phyloP scores from a whole-genome alignment of 2,797 vertebrate genomes.

The Melopsittacus undulatus region DNA sequence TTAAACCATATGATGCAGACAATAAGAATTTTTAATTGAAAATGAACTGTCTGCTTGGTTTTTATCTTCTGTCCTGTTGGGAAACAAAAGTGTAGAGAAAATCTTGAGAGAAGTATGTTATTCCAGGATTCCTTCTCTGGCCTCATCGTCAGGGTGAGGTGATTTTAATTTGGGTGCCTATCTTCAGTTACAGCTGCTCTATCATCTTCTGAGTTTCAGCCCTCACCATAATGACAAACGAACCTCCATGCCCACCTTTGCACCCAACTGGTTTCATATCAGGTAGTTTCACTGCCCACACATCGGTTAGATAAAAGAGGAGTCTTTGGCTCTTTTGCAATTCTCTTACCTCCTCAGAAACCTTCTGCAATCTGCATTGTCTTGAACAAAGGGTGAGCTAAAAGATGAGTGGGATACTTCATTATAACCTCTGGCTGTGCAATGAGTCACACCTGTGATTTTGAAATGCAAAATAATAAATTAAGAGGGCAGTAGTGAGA shows the following conservation, averaged over 20 bases:
- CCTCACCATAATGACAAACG: conserved; percentile 44
- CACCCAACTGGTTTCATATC: conserved; percentile 47
- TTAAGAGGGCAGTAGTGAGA: conserved; percentile 63
- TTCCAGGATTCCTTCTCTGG: not conserved
- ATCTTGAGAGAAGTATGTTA: not conserved
- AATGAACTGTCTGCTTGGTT: not conserved
- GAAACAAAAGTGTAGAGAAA: not conserved
- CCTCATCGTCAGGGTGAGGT: not conserved
- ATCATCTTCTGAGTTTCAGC: conserved; percentile 31
- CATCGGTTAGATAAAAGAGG: conserved; percentile 43
- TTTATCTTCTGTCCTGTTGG: not conserved
- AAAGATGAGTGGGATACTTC: conserved; percentile 69
- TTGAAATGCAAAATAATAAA: conserved; percentile 66
- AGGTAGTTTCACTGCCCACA: conserved; percentile 62
- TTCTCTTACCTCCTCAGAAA: conserved; percentile 55
- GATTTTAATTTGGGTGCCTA: not conserved
- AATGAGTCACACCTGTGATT: conserved; percentile 65
- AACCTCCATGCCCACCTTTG: conserved; percentile 53
- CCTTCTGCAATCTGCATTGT: conserved; percentile 55
- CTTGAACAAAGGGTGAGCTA: conserved; percentile 63
- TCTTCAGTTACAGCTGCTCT: not conserved
- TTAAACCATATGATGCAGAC: not conserved
- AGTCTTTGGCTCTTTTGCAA: conserved; percentile 43
- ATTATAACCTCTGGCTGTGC: conserved; percentile 69
- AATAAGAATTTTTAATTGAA: not conserved